Evolutionary conservation across 2,888 invertebrate species (phyloP), one percentile per base, ranked within the genome.

Genomic region (Andrena fulva): DNA sequence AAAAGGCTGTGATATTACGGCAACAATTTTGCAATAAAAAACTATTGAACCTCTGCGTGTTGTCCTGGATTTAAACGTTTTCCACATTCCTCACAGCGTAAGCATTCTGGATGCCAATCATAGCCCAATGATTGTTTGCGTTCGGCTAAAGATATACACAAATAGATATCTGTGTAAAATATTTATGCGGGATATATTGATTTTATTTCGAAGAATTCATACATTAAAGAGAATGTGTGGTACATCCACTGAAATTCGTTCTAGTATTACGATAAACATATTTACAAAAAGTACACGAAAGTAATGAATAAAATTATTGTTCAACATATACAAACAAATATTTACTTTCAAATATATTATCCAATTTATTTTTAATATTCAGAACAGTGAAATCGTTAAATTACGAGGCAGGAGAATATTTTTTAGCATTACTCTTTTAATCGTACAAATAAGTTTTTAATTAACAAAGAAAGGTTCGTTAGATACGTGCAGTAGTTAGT

Each of bases 41-140:
- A 10, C 10, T 29, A 2, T 42, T 63, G 66, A 80, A 92, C 92
- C 91, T 97, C 97, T 54, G 97, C 97, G 95, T 97, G 97, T 94
- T 97, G 97, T 16, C 97, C 97, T 76, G 97, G 97, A 93, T 97
- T 96, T 74, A 97, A 94, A 62, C 97, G 95, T 94, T 97, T 97
- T 16, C 97, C 97, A 94, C 97, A 97, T 94, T 97, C 97, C 90
- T 97, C 97, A 93, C 97, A 97, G 79, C 97, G 95, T 90, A 97
- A 95, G 94, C 97, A 97, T 94, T 97, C 96, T 54, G 97, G 97
- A 95, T 97, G 97, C 97, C 97, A 97, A 92, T 97, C 97, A 92
- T 97, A 97, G 33, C 97, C 97, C 87, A 97, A 94, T n/a, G 97
- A 97, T 91, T 97, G 97, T 94, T 97, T 97, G 88, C 97, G 95